Base-by-base conservation (phyloP, 92 coral and sea anemone genomes). In the Ricordea florida region DNA sequence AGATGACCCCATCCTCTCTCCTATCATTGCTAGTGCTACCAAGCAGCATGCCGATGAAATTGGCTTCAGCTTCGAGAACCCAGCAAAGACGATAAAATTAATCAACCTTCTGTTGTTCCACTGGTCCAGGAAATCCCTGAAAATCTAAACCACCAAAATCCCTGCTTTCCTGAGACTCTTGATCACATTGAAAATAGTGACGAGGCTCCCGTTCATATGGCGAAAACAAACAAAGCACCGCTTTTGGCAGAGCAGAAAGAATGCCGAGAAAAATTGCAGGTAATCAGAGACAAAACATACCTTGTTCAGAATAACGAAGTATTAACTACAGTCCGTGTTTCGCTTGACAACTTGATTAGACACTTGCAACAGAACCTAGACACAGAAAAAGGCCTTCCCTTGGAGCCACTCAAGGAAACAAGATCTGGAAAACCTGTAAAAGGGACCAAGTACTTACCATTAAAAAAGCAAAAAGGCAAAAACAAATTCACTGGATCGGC, bases 201-300 rank as follows among this genome's bases (percentile, higher is more conserved):
- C 11, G 29, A 48, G 56, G 2, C 29, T 18, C 8, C 2, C 5
- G 2, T 8, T 21, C 2, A 18, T 10, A 9, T 2, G 31, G 25
- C 9, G 10, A 15, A 21, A 35, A 43, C 36, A 31, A 20, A 21
- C 37, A 27, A 71, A 62, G 13, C 20, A 42, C 38, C 9, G 23
- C 56, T 18, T 41, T 45, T 34, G 53, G 53, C 24, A 35, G 65
- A 11, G 73, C 65, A 41, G 53, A 21, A 3, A 4, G 56, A 10
- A 18, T 76, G 72, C 50, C 72, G 73, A 17, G 82, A 76, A 37
- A 33, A 41, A 25, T 25, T 62, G 51, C 52, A 76, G 9, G 71
- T 59, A 2, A 61, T 74, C 45, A 74, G 52, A 27, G 66, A 76
- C 71, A 16, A 61, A 32, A 48, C 82, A 10, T 76, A 76, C 58